Conservation (phyloP, 2,888 invertebrate species). For the Drosophila acutilabella region DNA sequence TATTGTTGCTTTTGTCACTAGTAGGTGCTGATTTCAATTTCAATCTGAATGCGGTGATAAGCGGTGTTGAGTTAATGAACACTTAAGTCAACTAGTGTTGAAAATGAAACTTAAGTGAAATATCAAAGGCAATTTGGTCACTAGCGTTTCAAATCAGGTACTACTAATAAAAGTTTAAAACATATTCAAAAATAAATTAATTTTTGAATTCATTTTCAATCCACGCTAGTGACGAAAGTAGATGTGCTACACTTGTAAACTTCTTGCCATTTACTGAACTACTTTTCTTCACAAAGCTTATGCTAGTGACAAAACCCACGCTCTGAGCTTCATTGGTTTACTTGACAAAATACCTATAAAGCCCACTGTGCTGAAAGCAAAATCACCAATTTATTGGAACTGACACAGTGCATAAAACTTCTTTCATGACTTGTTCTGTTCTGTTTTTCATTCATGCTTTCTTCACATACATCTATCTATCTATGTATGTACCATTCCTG, state of each 20-base stretch:
- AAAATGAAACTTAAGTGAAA: too few species aligned
- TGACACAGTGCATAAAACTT: conserved; percentile 24
- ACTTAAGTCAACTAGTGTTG: too few species aligned
- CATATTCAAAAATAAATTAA: too few species aligned
- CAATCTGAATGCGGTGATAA: too few species aligned
- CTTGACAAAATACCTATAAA: not conserved
- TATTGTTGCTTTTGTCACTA: conserved; percentile 1
- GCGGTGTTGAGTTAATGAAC: too few species aligned
- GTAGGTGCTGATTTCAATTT: not conserved
- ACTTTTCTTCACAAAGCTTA: too few species aligned
- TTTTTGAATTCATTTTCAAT: not conserved
- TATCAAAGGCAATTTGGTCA: not conserved
- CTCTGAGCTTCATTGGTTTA: too few species aligned
- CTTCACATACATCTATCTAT: not conserved
- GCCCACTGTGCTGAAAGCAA: conserved; percentile 13
- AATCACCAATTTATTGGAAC: conserved; percentile 42
- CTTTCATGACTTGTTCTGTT: conserved; percentile 19
- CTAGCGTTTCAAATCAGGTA: not conserved
- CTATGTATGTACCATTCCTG: not conserved
- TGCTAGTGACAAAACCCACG: too few species aligned
- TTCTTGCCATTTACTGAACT: too few species aligned
- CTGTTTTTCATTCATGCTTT: not conserved
- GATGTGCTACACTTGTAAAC: too few species aligned
- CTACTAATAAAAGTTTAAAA: too few species aligned
- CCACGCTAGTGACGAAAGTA: too few species aligned